Percentiles rank a stretch among this genome's conserved stretches.
These are phyloP conservation scores for Phrixothrix hirtus DNA, from an alignment of 2,888 invertebrate species.

Conservation along the genomic window DNA sequence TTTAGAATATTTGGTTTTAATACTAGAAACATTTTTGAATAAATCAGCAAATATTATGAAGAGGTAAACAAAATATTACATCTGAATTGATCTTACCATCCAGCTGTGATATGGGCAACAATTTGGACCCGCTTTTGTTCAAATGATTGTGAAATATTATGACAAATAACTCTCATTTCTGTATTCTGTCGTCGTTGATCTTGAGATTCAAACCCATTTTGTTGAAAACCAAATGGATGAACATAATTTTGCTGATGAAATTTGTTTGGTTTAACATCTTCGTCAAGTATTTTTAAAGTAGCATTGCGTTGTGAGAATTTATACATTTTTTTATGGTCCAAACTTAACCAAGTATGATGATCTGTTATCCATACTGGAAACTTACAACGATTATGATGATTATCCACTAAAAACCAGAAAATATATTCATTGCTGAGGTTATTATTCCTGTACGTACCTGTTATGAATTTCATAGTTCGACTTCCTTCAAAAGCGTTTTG, in stretches of 20 bases:
- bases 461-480: constrained; percentile 75
- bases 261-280: constrained; percentile 43
- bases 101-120: constrained; percentile 75
- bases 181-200: constrained; percentile 51
- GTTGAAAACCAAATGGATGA: constrained; percentile 45
- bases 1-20: too few species aligned
- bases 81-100: constrained; percentile 66
- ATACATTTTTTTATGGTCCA: constrained; percentile 73
- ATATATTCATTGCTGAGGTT: too few species aligned
- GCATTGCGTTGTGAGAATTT: constrained; percentile 76
- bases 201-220: constrained; percentile 51
- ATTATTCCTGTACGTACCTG: constrained; percentile 67
- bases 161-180: constrained; percentile 66
- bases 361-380: constrained; percentile 79
- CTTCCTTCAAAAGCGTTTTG: constrained; percentile 78
- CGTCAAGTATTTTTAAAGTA: constrained; percentile 60
- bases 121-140: constrained; percentile 67
- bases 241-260: constrained; percentile 46
- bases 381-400: constrained; percentile 74
- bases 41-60: too few species aligned
- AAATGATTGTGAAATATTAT: constrained; percentile 62
- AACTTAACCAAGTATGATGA: constrained; percentile 78
- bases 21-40: too few species aligned
- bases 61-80: too few species aligned
- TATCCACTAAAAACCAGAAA: constrained; percentile 65